Evolutionary conservation across 1,140 invertebrate species (phyloP).

Genomic region (Aphis craccivora): DNA sequence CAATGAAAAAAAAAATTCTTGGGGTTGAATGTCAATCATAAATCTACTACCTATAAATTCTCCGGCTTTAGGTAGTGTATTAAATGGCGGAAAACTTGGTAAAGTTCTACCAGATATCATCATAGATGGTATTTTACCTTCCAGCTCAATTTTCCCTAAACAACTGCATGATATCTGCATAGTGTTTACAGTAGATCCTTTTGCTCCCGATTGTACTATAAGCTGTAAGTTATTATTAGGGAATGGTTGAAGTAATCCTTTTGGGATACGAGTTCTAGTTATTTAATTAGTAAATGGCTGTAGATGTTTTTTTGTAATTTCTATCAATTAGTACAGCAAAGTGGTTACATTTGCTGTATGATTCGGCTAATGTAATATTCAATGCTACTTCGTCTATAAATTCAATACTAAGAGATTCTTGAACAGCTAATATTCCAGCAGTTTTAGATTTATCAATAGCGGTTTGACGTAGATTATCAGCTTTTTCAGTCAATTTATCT

Average conservation of each 20-base stretch:
- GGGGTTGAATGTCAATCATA: slow-evolving; percentile 95
- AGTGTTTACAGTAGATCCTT: slow-evolving; percentile 94
- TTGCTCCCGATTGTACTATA: slow-evolving; percentile 98
- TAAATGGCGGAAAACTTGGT: slow-evolving; percentile 92
- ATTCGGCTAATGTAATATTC: slow-evolving; percentile 74
- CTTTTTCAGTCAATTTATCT: slow-evolving; percentile 83
- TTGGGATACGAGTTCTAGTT: slow-evolving; percentile 81
- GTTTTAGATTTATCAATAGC: slow-evolving; percentile 74
- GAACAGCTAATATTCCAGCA: slow-evolving; percentile 70
- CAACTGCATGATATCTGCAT: slow-evolving; percentile 98
- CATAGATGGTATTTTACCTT: slow-evolving; percentile 93
- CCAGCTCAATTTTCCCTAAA: slow-evolving; percentile 97
- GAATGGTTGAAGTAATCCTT: slow-evolving; percentile 84
- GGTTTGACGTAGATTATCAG: slow-evolving; percentile 75
- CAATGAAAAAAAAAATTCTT: slow-evolving; percentile 99
- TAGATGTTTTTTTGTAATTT: slow-evolving; percentile 83
- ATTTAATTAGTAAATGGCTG: slow-evolving; percentile 90
- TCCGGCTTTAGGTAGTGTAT: slow-evolving; percentile 89
- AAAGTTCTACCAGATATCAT: slow-evolving; percentile 93
- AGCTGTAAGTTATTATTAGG: slow-evolving; percentile 95
- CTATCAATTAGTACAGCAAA: slow-evolving; percentile 83
- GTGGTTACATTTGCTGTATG: slow-evolving; percentile 77
- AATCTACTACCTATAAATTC: slow-evolving; percentile 97
- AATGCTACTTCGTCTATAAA: slow-evolving; percentile 67
- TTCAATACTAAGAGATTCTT: slow-evolving; percentile 75